A percentile compares a stretch with the other conserved stretches of the same genome.
These are phyloP conservation scores for Catocala sponsa DNA, from an alignment of 2,888 invertebrate species.

Conservation along the genomic window DNA sequence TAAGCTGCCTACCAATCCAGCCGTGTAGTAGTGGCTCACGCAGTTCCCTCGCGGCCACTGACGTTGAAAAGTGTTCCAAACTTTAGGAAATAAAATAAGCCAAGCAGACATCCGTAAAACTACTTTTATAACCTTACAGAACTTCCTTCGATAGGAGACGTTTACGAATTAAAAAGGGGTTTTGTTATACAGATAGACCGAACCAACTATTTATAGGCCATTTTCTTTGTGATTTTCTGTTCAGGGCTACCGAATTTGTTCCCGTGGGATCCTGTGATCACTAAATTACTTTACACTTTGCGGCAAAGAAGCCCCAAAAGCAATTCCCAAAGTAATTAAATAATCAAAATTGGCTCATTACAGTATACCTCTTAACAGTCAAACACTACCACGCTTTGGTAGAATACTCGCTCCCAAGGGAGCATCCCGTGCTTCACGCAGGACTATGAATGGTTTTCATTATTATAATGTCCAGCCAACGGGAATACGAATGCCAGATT, in stretches of 20 bases:
- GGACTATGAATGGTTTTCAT: conserved; percentile 11
- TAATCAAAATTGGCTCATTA: too few species aligned
- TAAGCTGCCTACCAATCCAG: not conserved
- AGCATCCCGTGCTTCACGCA: not conserved
- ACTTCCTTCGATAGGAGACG: not conserved
- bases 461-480: conserved; percentile 13
- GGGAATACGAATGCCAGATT: conserved; percentile 20
- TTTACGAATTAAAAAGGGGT: conserved; percentile 1
- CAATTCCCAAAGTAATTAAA: too few species aligned
- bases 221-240: not conserved
- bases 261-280: not conserved
- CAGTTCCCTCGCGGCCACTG: conserved; percentile 4
- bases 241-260: not conserved
- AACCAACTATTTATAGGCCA: not conserved
- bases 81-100: conserved; percentile 8
- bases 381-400: not conserved
- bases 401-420: not conserved
- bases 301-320: too few species aligned
- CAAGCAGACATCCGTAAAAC: conserved; percentile 2
- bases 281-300: too few species aligned
- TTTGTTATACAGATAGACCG: not conserved
- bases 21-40: not conserved
- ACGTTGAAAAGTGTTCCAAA: conserved; percentile 7
- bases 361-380: too few species aligned
- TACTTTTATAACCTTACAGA: conserved; percentile 1